phyloP scores from a whole-genome alignment of 2,888 invertebrate genomes.

The Acronicta psi region DNA sequence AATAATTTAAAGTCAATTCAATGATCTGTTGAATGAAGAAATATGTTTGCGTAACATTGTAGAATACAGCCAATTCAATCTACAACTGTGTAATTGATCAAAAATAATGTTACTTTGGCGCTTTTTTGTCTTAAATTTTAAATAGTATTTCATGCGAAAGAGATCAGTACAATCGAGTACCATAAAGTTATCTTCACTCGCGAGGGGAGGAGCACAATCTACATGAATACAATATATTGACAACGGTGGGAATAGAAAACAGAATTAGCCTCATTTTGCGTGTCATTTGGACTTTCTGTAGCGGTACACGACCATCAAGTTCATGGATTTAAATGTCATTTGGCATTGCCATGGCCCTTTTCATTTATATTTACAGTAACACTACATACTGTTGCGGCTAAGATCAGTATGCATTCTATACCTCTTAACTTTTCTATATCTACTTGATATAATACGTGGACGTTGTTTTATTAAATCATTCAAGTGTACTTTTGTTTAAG shows the following conservation, averaged over 20 bases:
- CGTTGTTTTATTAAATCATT: conserved; percentile 24
- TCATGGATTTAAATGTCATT: conserved; percentile 58
- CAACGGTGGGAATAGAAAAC: conserved; percentile 53
- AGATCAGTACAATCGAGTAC: conserved; percentile 7
- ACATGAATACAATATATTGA: conserved; percentile 45
- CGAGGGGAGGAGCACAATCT: conserved; percentile 11
- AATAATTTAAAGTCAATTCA: no score
- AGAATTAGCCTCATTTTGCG: conserved; percentile 53
- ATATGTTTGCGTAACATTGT: neutral
- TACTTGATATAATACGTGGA: conserved; percentile 8
- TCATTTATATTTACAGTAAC: conserved; percentile 41
- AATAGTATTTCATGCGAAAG: neutral
- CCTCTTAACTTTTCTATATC: conserved; percentile 23
- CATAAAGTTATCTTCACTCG: conserved; percentile 8
- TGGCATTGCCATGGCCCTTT: conserved; percentile 46
- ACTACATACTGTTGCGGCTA: conserved; percentile 25
- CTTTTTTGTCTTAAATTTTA: no score
- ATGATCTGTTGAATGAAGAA: no score
- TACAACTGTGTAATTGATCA: neutral
- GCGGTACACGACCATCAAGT: conserved; percentile 56
- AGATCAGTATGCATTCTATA: conserved; percentile 13
- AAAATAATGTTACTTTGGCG: no score
- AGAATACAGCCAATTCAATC: neutral
- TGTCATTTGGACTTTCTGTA: conserved; percentile 56
- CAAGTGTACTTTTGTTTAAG: conserved; percentile 30